Evolutionary conservation across 2,888 invertebrate species (phyloP).

Genomic region (Euproctis similis): DNA sequence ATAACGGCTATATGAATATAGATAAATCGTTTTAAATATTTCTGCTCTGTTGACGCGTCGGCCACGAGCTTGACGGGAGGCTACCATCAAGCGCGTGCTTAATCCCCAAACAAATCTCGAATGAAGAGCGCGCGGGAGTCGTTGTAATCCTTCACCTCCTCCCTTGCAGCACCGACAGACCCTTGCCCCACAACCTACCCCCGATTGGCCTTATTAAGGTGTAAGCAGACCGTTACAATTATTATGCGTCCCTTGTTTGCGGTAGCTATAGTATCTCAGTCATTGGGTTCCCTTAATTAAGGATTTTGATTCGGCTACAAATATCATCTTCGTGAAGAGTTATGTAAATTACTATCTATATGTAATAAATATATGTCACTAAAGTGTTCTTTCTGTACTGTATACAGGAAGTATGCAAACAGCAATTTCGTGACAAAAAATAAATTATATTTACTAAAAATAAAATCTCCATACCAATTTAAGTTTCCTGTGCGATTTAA

Average conservation of each 20-base stretch:
- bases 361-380: too few species aligned
- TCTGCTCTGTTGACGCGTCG: constrained; percentile 41
- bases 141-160: constrained; percentile 54
- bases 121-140: constrained; percentile 70
- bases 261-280: constrained; percentile 67
- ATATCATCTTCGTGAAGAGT: constrained; percentile 46
- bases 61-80: constrained; percentile 45
- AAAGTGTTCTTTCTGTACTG: too few species aligned
- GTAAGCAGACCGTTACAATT: constrained; percentile 75
- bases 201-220: constrained; percentile 76
- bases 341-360: too few species aligned
- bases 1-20: constrained; percentile 45
- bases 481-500: constrained; percentile 4
- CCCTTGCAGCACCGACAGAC: constrained; percentile 24
- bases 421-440: too few species aligned
- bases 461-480: neutral
- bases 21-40: constrained; percentile 41
- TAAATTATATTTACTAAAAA: constrained; percentile 22
- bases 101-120: constrained; percentile 76
- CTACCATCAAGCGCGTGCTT: constrained; percentile 65
- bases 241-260: constrained; percentile 75
- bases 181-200: constrained; percentile 37
- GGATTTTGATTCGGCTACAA: constrained; percentile 60
- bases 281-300: constrained; percentile 70
- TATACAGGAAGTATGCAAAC: too few species aligned